Base-by-base conservation (phyloP, 2,888 invertebrate species). In the Bedellia somnulentella region DNA sequence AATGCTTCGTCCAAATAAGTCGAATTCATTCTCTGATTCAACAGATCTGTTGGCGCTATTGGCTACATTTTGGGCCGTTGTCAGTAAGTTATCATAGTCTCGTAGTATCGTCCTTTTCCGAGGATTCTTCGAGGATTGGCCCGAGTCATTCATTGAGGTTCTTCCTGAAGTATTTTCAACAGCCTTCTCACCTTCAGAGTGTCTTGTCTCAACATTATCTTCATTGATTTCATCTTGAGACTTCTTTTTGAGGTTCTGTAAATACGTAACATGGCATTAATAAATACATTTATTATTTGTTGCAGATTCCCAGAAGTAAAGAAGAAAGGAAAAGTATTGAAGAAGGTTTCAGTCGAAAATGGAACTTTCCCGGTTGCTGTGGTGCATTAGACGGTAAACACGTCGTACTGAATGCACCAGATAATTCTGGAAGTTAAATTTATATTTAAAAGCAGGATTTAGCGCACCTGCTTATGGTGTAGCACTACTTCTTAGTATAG, bases 361-460 rank as follows among this genome's bases (percentile, higher is more conserved):
- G 17, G 28, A 28, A 28, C n/a, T 28, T 28, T 13, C 28, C 28
- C 12, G 4, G 15, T 8, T 28, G 28, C 12, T 17, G 6, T 15
- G 28, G 16, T n/a, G 18, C 28, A 11, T 5, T 16, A 11, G 28
- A 28, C 12, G 28, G 28, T 18, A 28, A 28, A 28, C 28, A 17
- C 15, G 28, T 28, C 11, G 28, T 28, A 12, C 13, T 28, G 10
- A 15, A 28, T 11, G 28, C 28, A 12, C 28, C 28, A 17, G 18
- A 17, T 12, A 28, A 4, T 15, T 15, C 15, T 17, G 28, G 28
- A 28, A 15, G 15, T 13, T 28, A 11, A 11, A 17, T 12, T 28
- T 28, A 15, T 28, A 28, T 17, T 17, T 28, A 28, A 17, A 28
- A 28, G 13, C 24, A 24, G n/a, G n/a, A n/a, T n/a, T n/a, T n/a